phyloP scores from a whole-genome alignment of 2,888 invertebrate species.

The Pandemis heparana region DNA sequence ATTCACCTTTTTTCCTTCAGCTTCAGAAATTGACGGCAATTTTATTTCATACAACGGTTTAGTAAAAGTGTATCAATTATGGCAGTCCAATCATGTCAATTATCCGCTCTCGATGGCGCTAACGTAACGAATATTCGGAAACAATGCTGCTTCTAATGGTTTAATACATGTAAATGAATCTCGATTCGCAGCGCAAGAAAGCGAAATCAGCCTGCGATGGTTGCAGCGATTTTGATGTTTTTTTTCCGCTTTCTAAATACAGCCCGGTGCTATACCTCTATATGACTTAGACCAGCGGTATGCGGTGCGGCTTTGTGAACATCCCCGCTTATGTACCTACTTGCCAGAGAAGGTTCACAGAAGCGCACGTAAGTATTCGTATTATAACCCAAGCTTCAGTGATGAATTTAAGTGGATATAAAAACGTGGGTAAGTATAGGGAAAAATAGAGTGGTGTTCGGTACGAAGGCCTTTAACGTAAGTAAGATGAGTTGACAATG shows the following conservation, averaged over 20 bases:
- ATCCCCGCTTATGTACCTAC: neutral
- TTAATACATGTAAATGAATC: constrained; percentile 67
- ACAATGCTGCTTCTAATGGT: constrained; percentile 50
- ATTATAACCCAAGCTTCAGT: neutral
- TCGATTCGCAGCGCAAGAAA: constrained; percentile 62
- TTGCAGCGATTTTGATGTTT: constrained; percentile 71
- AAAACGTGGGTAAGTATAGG: no score
- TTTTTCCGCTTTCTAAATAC: constrained; percentile 81
- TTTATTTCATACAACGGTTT: constrained; percentile 2
- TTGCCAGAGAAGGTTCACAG: neutral
- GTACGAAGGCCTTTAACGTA: no score
- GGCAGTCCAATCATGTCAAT: constrained; percentile 42
- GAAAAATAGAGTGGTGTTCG: no score
- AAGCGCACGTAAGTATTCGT: neutral
- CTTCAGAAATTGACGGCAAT: neutral
- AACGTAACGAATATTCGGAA: constrained; percentile 36
- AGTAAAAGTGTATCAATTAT: constrained; percentile 30
- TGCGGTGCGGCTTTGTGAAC: constrained; percentile 21
- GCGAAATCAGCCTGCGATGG: constrained; percentile 72
- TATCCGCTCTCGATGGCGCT: constrained; percentile 41
- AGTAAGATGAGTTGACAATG: no score
- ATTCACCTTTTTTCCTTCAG: no score
- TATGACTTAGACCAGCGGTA: constrained; percentile 35
- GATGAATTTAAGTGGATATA: no score
- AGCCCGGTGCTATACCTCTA: constrained; percentile 50